Conservation (phyloP, 1,140 invertebrate species). For the Drosophila orosa region DNA sequence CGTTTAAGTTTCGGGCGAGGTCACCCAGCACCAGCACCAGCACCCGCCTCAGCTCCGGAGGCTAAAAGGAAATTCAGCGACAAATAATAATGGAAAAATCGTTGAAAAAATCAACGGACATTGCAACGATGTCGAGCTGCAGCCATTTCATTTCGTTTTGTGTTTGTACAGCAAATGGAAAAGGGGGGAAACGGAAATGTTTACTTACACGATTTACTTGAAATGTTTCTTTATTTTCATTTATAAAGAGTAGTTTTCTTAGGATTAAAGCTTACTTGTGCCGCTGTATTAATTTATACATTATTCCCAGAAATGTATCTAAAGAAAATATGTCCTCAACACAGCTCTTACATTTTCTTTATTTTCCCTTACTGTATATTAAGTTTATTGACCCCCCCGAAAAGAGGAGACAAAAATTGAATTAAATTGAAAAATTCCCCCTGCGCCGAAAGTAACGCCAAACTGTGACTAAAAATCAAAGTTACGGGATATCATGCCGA, state of each 20-base stretch:
- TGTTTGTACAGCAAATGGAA: slow-evolving; percentile 30
- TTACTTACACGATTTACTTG: slow-evolving; percentile 16
- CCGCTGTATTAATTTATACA: background rate
- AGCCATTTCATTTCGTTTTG: slow-evolving; percentile 15
- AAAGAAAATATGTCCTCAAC: background rate
- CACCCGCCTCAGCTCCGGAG: background rate
- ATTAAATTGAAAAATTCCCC: slow-evolving; percentile 15
- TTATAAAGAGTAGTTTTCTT: background rate
- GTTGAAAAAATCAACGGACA: slow-evolving; percentile 25
- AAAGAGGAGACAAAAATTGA: slow-evolving; percentile 7
- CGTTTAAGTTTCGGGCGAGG: slow-evolving; percentile 24
- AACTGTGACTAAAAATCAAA: slow-evolving; percentile 68
- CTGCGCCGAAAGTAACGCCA: background rate
- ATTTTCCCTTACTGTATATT: background rate
- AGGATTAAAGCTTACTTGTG: background rate
- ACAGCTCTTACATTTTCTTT: too few species aligned
- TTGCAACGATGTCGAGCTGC: slow-evolving; percentile 38
- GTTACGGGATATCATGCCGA: slow-evolving; percentile 44
- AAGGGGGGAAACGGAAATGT: slow-evolving; percentile 57
- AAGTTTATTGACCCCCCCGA: slow-evolving; percentile 22
- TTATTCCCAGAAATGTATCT: background rate
- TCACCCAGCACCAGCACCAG: background rate
- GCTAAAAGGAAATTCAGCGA: slow-evolving; percentile 25
- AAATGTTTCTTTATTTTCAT: background rate
- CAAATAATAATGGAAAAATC: slow-evolving; percentile 41